Evolutionary conservation across 2,113 vertebrate species (phyloP), one percentile per base, ranked within the genome.

Genomic region (Lophotis ruficrista): DNA sequence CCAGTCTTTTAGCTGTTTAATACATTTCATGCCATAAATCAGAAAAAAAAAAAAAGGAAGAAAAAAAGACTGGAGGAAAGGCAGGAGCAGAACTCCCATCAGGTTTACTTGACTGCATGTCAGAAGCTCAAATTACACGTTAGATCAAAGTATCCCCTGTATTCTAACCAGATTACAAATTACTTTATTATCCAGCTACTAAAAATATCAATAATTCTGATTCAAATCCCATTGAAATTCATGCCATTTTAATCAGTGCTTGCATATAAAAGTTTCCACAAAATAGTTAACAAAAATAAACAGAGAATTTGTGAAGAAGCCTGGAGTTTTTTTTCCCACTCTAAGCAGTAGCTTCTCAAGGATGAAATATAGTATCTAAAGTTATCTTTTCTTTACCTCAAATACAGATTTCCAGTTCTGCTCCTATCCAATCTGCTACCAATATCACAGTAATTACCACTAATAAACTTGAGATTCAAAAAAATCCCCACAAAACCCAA

Each of bases 381-480:
- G 35, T 77, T 86, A 87, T 83, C 43, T 90, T 92, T 57, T 90
- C 65, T 87, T 93, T 94, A 82, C 25, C 45, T 12, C 28, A 69
- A 50, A 89, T 71, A 90, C 75, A 96, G 58, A 54, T 89, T 94
- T 83, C 82, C 77, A 96, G 76, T 73, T 83, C 83, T 47, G 54
- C 64, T 96, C 92, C 58, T 93, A 62, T 68, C 23, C 89, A 88
- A 91, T 70, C 87, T 90, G 75, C 89, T 96, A 88, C 60, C 53
- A 90, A 24, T 96, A 94, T 89, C 84, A 94, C 37, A 97, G 79
- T 57, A 94, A 83, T 76, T 91, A 94, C 35, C 88, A 87, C 41
- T 78, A 31, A 93, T 91, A 90, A 95, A 53, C 6, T 87, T 94
- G 45, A 89, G 73, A 91, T 81, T 91, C 54, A 93, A 92, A 96